Conservation (phyloP, 2,888 invertebrate genomes). For the Polydrusus pterygomalis region DNA sequence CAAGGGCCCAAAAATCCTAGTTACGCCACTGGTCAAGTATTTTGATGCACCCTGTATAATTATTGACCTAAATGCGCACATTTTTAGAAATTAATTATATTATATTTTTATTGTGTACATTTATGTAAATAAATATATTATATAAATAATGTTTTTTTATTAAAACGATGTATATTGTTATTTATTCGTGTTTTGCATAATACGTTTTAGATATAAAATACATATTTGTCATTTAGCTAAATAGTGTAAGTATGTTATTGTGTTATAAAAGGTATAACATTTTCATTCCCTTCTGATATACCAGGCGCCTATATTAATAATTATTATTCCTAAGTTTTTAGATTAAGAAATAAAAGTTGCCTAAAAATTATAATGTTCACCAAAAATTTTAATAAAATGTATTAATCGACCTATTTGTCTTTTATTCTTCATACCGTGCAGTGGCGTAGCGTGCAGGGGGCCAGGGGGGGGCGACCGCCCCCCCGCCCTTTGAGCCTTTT, state of each 20-base stretch:
- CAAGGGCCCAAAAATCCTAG: no score
- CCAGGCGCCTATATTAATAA: constrained; percentile 26
- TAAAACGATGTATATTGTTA: constrained; percentile 12
- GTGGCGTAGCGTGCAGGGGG: no score
- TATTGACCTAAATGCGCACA: constrained; percentile 19
- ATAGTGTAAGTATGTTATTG: constrained; percentile 2
- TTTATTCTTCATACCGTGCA: no score
- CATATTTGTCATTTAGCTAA: constrained; percentile 12
- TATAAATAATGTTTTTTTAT: constrained; percentile 31
- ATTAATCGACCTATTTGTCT: constrained; percentile 37
- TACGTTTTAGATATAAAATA: constrained; percentile 9
- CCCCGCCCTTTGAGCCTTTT: no score
- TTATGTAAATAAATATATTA: constrained; percentile 55
- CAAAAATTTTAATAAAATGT: constrained; percentile 52
- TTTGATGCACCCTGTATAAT: constrained; percentile 38
- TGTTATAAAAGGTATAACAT: constrained; percentile 13
- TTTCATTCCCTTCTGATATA: constrained; percentile 25
- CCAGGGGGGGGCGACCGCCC: no score
- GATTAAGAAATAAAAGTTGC: constrained; percentile 46
- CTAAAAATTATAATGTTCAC: constrained; percentile 52
- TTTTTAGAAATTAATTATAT: constrained; percentile 31
- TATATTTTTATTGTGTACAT: constrained; percentile 50
- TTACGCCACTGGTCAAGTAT: no score
- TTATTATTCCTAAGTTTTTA: constrained; percentile 20
- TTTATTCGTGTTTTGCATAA: constrained; percentile 5